Evolutionary conservation across 1,140 invertebrate species (phyloP).

Genomic region (Chymomyza costata): DNA sequence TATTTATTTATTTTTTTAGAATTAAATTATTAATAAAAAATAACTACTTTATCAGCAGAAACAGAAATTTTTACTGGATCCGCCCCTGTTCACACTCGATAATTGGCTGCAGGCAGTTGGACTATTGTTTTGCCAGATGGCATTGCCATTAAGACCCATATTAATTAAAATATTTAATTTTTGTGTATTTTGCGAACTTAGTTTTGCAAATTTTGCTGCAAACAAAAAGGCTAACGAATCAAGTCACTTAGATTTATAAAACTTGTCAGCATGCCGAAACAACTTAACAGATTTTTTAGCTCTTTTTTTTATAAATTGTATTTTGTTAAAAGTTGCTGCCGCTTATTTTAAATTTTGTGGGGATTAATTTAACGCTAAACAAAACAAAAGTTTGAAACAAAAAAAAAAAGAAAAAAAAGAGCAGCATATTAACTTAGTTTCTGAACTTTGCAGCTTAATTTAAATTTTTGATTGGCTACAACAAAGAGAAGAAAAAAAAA

Average conservation of each 20-base stretch:
- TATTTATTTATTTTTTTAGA: too few species aligned
- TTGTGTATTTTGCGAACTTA: constrained; percentile 26
- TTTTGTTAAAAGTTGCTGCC: constrained; percentile 26
- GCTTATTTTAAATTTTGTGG: constrained; percentile 33
- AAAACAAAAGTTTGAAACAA: constrained; percentile 21
- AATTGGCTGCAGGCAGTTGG: too few species aligned
- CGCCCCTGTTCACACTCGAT: too few species aligned
- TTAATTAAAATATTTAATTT: constrained; percentile 47
- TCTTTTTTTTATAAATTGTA: constrained; percentile 25
- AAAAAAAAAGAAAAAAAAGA: constrained; percentile 21
- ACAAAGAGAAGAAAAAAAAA: constrained; percentile 24
- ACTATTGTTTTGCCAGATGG: too few species aligned
- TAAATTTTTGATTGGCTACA: constrained; percentile 73
- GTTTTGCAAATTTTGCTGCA: constrained; percentile 11
- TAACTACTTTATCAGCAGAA: too few species aligned
- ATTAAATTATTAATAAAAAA: too few species aligned
- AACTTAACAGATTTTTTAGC: constrained; percentile 28
- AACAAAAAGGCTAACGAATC: constrained; percentile 2
- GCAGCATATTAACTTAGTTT: constrained; percentile 64
- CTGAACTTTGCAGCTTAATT: constrained; percentile 66
- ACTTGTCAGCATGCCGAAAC: constrained; percentile 48
- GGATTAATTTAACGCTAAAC: constrained; percentile 58
- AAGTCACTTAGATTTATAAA: constrained; percentile 22
- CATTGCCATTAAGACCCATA: too few species aligned
- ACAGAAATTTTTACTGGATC: too few species aligned